A percentile compares a stretch with the other conserved stretches of the same genome.
phyloP scores from a whole-genome alignment of 2,888 invertebrate genomes.

The Galeruca laticollis region DNA sequence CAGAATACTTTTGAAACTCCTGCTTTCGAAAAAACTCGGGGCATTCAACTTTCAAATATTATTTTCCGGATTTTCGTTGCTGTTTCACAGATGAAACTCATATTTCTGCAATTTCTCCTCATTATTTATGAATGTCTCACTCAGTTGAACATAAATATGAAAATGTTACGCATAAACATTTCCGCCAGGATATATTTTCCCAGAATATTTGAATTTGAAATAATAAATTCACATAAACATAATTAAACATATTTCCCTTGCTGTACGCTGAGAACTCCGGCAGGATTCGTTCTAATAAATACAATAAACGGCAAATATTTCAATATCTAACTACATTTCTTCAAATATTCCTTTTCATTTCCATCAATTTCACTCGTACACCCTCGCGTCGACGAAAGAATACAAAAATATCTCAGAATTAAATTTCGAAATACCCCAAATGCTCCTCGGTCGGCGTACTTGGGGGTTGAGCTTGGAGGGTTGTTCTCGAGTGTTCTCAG shows the following conservation, averaged over 20 bases:
- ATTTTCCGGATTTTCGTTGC: no score
- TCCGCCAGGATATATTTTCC: no score
- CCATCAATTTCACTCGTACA: constrained; percentile 49
- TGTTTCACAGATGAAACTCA: no score
- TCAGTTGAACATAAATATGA: no score
- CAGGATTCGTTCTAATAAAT: constrained; percentile 32
- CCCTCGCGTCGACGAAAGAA: constrained; percentile 35
- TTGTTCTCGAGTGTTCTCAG: constrained; percentile 32
- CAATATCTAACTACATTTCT: constrained; percentile 38
- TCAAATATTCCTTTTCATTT: constrained; percentile 44
- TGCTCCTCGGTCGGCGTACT: constrained; percentile 25
- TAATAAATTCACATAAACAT: background rate
- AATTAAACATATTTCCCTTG: constrained; percentile 6
- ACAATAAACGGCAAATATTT: constrained; percentile 31
- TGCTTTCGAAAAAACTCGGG: no score
- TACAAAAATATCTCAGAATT: constrained; percentile 52
- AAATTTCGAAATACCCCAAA: constrained; percentile 49
- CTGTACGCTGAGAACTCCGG: background rate
- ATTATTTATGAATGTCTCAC: no score
- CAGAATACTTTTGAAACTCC: no score
- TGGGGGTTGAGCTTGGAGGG: constrained; percentile 30
- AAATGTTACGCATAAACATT: no score
- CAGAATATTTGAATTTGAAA: no score
- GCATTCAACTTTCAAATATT: no score
- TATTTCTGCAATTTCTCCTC: no score